Evolutionary conservation across 2,888 invertebrate genomes (phyloP), one percentile per base, ranked within the genome.

Genomic region (Laothoe populi): DNA sequence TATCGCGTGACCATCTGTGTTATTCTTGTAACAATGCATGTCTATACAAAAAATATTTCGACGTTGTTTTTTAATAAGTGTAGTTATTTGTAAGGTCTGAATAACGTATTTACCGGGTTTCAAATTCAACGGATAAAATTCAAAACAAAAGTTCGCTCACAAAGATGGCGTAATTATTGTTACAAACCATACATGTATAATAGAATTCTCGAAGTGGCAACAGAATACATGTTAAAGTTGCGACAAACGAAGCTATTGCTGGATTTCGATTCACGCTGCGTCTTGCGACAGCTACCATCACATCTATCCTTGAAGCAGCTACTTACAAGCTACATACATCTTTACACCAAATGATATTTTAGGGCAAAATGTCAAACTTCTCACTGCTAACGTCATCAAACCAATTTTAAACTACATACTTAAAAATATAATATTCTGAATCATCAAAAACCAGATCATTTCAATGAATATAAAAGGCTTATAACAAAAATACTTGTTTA

Each of bases 171-270:
- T 31, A 53, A 53, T 19, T 53, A 31, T 53, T 31, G 31, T 16
- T 31, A 53, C 49, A 26, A 48, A 48, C 60, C 26, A 26, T 26
- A 64, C 40, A n/a, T 4, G n/a, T n/a, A n/a, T 63, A 62, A 44
- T 61, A 65, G 63, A 66, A 67, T 61, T 59, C 65, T 63, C 60
- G 24, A 53, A 58, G 60, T 60, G 66, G 64, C 65, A 64, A 59
- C 23, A 31, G 16, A 63, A 21, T 38, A 59, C 62, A 65, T 23
- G 48, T 62, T 53, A 19, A 19, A 19, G 19, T 35, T 53, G 31
- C 53, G 53, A 16, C 53, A 53, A 53, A 53, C 53, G 35, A 16
- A 16, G 11, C 53, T 31, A 35, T 53, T 53, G 35, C 53, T 53
- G 53, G 35, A 35, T 53, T 53, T 31, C 19, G 53, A 53, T 53